These are phyloP conservation scores for Alaudala cheleensis DNA, from an alignment of 2,113 vertebrate species.

Conservation along the genomic window DNA sequence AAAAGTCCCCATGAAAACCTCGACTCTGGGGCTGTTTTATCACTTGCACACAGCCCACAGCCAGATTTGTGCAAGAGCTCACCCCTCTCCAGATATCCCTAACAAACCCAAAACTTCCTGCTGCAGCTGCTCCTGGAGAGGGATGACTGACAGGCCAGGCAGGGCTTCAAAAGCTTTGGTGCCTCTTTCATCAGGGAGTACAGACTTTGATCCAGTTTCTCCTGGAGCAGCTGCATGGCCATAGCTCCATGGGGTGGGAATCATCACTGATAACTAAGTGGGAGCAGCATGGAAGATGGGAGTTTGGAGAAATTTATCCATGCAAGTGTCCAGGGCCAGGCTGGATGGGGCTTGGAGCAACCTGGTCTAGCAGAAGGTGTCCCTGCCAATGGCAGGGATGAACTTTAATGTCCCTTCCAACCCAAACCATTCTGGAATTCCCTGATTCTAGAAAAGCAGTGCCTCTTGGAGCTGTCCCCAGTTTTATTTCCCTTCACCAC, in stretches of 20 bases:
- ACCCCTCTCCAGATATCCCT: not conserved
- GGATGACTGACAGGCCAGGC: not conserved
- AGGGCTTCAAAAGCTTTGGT: not conserved
- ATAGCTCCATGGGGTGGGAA: not conserved
- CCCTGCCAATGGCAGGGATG: not conserved
- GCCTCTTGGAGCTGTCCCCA: not conserved
- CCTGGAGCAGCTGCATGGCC: not conserved
- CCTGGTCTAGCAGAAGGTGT: not conserved
- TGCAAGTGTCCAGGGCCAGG: not conserved
- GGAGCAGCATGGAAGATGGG: not conserved
- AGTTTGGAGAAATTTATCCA: not conserved
- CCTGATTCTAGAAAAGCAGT: not conserved
- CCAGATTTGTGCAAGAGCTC: not conserved
- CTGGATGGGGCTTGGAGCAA: not conserved
- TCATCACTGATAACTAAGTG: not conserved
- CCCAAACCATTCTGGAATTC: not conserved
- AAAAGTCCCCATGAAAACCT: not conserved
- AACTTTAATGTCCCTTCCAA: not conserved
- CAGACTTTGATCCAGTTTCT: not conserved
- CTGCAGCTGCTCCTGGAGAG: not conserved
- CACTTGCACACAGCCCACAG: rapidly evolving
- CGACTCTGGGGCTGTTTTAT: rapidly evolving
- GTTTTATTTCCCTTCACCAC: not conserved
- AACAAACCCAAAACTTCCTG: not conserved
- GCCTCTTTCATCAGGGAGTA: not conserved